A percentile compares a stretch with the other conserved stretches of the same genome.
Conservation (phyloP, 23 tunicate species). For the Aplidium turbinatum region DNA sequence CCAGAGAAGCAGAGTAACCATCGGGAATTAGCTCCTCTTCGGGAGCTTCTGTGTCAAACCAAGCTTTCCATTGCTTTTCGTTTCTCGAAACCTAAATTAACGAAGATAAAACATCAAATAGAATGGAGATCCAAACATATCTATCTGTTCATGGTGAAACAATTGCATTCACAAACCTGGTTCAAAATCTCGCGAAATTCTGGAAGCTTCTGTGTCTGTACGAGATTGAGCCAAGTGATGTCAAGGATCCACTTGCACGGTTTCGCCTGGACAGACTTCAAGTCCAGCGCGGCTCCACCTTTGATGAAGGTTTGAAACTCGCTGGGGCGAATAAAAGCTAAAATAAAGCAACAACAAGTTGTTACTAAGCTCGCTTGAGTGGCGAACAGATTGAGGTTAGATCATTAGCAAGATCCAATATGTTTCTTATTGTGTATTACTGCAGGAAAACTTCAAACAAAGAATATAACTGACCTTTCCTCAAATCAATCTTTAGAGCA, state of each 20-base stretch:
- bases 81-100: conserved; percentile 64
- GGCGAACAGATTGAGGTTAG: too few species aligned
- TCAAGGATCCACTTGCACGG: conserved; percentile 99
- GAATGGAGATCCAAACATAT: too few species aligned
- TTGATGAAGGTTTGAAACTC: conserved; percentile 97
- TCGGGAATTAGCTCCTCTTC: conserved; percentile 95
- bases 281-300: conserved; percentile 98
- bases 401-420: too few species aligned
- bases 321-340: conserved; percentile 67
- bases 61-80: conserved; percentile 91
- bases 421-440: not conserved
- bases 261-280: conserved; percentile 83
- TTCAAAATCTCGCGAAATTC: conserved; percentile 96
- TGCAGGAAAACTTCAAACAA: too few species aligned
- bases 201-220: conserved; percentile 91
- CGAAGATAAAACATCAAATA: too few species aligned
- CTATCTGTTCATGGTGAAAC: too few species aligned
- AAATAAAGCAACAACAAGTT: not conserved
- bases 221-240: conserved; percentile 93
- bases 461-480: conserved; percentile 63
- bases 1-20: conserved; percentile 90
- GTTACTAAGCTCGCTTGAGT: too few species aligned
- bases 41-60: conserved; percentile 98
- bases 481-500: conserved; percentile 92
- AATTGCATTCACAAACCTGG: too few species aligned